Evolutionary conservation across 2,113 vertebrate genomes (phyloP).

Genomic region (Engystomops pustulosus): DNA sequence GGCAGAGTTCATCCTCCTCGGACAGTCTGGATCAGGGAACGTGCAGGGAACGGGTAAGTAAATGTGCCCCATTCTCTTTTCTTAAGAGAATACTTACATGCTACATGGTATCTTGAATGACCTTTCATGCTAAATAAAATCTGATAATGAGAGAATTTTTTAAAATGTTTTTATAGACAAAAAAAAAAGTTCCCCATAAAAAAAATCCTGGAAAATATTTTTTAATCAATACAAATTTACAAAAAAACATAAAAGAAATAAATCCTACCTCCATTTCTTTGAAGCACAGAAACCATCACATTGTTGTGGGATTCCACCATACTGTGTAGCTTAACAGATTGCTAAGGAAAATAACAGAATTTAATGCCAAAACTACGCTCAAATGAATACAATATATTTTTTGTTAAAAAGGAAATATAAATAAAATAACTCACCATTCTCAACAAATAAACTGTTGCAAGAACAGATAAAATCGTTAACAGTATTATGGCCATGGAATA

Average conservation of each 20-base stretch:
- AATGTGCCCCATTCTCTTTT: no score
- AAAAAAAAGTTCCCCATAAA: no score
- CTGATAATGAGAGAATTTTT: no score
- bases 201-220: no score
- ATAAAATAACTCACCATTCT: conserved; percentile 49
- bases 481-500: conserved; percentile 58
- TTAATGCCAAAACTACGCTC: background rate
- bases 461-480: conserved; percentile 58
- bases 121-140: no score
- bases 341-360: conserved; percentile 30
- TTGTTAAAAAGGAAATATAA: background rate
- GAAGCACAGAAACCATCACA: conserved; percentile 56
- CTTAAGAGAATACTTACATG: no score
- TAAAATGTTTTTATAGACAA: no score
- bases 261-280: conserved; percentile 53
- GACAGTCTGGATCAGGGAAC: no score
- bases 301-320: conserved; percentile 60
- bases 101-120: no score
- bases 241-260: background rate
- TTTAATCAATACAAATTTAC: background rate
- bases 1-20: no score
- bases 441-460: conserved; percentile 50
- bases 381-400: background rate
- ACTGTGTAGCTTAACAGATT: conserved; percentile 58
- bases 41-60: no score